phyloP scores from a whole-genome alignment of 2,113 vertebrate genomes.

The Isichthys henryi region DNA sequence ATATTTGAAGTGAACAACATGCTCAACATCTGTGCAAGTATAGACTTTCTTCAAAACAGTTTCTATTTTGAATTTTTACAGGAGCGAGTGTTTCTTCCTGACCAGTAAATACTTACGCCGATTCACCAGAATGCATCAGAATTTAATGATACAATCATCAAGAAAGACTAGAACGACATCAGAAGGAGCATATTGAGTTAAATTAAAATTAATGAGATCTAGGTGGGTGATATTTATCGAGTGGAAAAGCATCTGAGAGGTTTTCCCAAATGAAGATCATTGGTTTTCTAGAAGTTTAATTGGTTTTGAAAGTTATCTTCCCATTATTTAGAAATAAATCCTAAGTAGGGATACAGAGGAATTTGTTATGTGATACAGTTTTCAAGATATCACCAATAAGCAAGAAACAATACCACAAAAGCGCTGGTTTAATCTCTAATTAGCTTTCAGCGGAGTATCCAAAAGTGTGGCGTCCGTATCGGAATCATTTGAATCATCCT shows the following conservation, averaged over 20 bases:
- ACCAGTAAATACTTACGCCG: not conserved
- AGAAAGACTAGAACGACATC: not conserved
- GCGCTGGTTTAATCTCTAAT: not conserved
- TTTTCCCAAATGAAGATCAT: not conserved
- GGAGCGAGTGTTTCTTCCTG: not conserved
- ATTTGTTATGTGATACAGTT: not conserved
- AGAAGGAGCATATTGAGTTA: not conserved
- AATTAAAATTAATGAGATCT: not conserved
- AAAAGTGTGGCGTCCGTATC: not conserved
- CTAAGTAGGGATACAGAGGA: not conserved
- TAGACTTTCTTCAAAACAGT: not conserved
- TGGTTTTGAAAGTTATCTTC: not conserved
- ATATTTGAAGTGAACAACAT: not conserved
- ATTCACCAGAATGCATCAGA: not conserved
- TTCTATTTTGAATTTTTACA: not conserved
- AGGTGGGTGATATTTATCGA: not conserved
- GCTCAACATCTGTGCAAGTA: not conserved
- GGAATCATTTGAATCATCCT: not conserved
- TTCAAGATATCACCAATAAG: not conserved
- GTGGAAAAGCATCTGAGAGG: not conserved
- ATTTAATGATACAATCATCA: not conserved
- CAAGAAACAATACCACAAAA: not conserved
- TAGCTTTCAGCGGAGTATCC: not conserved
- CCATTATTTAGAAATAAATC: not conserved
- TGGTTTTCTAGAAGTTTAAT: not conserved